Evolutionary conservation across 2,113 vertebrate species (phyloP), one percentile per base, ranked within the genome.

Genomic region (Polypterus senegalus): DNA sequence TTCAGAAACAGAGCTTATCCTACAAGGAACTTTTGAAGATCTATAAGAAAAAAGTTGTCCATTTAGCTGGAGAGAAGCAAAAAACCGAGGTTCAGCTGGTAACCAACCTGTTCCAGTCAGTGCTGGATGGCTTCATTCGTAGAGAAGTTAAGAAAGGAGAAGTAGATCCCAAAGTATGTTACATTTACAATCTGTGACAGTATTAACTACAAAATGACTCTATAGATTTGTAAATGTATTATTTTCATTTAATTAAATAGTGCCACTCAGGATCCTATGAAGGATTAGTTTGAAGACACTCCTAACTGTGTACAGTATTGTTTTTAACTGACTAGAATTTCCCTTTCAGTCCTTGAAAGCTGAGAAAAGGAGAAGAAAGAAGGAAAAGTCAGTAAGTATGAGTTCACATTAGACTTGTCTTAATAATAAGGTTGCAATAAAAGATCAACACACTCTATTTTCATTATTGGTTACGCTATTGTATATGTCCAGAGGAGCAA

Each of bases 51-150:
- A 86, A 90, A 4, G 89, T 99, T 69, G 83, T 72, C 71, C 85
- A 83, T 70, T 81, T 97, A 73, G 92, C 92, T 0, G 78, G 85
- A 1, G 90, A 92, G 68, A 81, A 77, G 4, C 85, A 92, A 77
- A 92, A 92, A 73, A 75, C 69, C 1, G 96, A 99, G 65, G 80
- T 94, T 54, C 90, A 92, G 44, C 86, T 95, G 11, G 96, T 98
- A 63, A 88, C 97, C 65, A 98, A 99, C 71, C 83, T 98, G 56
- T 99, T 99, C 82, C 93, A 97, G 65, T 95, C 94, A 0, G 88
- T 99, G 70, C 80, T 99, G 60, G 94, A 99, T 3, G 94, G 94
- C 46, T 99, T 97, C 73, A 92, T 92, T 27, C 80, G 94, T 6
- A 83, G 90, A n/a, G 89, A 97, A 60, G 81, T 86, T 63, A 97